Evolutionary conservation across 2,797 vertebrate species (phyloP), one percentile per base, ranked within the genome.

Genomic region (Catostomus latipinnis): DNA sequence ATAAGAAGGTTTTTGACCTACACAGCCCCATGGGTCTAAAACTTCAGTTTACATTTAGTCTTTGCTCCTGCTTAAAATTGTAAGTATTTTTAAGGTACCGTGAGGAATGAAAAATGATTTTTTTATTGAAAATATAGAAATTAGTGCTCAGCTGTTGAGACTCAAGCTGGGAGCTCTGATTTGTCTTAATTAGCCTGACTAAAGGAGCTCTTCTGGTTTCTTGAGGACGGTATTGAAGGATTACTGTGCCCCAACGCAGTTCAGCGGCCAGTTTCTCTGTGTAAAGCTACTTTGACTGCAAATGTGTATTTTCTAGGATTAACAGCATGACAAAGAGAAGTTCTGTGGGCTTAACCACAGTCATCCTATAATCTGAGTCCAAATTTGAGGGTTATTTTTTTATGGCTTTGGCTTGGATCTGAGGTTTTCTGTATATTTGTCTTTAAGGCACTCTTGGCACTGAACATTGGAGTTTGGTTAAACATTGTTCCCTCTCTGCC

Each of bases 161-260:
- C 77, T 65, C 46, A 13, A 71, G 53, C 78, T 76, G 82, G 52
- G 70, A 61, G 16, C 1, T 11, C 56, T 67, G 70, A 80, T 80
- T 80, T 74, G 65, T 78, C 71, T 75, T 76, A 77, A 78, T 82
- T 81, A 81, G 71, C 14, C 9, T 16, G 68, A 67, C 68, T 71
- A 12, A 71, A 72, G 45, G 69, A 72, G 72, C n/a, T 75, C 70
- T 1, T 8, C 57, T 52, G 52, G 43, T 58, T 84, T 76, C 14
- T 65, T 57, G 60, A 66, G 52, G 63, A 18, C 71, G 68, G 53
- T 56, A 46, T n/a, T 50, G 67, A 18, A 52, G 75, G 76, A 68
- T 82, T 78, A 76, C 70, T 22, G 22, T 53, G 62, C 12, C 71
- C 4, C 0, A 74, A 34, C 74, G 74, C 8, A 8, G 16, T 18